A percentile compares a stretch with the other conserved stretches of the same genome.
Evolutionary conservation across 2,113 vertebrate genomes (phyloP).

Genomic region (Equus quagga): DNA sequence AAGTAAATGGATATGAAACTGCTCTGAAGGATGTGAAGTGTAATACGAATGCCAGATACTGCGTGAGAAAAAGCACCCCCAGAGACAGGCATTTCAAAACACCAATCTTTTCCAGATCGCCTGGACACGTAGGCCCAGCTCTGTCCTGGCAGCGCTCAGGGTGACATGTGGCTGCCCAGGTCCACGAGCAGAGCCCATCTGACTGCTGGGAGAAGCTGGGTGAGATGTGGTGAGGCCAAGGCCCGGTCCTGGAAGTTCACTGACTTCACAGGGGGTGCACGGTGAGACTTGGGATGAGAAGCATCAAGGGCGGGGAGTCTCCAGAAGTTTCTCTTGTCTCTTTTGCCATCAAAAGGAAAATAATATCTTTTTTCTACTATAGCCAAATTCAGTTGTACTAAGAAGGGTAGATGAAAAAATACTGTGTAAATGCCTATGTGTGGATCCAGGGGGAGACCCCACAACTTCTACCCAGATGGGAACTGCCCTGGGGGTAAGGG

Average conservation of each 20-base stretch:
- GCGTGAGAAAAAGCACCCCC: not conserved
- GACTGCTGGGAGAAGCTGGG: not conserved
- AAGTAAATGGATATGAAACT: not conserved
- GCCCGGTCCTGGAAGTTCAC: not conserved
- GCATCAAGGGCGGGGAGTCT: not conserved
- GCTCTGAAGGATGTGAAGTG: not conserved
- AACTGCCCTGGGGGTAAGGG: no score
- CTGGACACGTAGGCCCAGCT: not conserved
- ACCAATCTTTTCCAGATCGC: not conserved
- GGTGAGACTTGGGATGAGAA: not conserved
- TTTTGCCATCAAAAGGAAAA: not conserved
- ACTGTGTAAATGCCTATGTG: no score
- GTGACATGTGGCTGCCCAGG: not conserved
- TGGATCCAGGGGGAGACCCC: fast-evolving
- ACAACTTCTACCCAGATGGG: not conserved
- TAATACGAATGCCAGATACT: fast-evolving
- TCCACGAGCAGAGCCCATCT: not conserved
- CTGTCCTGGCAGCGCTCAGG: not conserved
- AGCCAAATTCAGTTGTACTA: not conserved
- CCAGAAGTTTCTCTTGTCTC: not conserved
- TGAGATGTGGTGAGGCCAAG: not conserved
- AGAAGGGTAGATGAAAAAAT: not conserved
- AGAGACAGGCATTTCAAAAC: not conserved
- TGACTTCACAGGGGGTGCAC: fast-evolving
- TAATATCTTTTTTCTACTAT: not conserved